Evolutionary conservation across 2,113 vertebrate species (phyloP), one percentile per base, ranked within the genome.

Genomic region (Sardina pilchardus): DNA sequence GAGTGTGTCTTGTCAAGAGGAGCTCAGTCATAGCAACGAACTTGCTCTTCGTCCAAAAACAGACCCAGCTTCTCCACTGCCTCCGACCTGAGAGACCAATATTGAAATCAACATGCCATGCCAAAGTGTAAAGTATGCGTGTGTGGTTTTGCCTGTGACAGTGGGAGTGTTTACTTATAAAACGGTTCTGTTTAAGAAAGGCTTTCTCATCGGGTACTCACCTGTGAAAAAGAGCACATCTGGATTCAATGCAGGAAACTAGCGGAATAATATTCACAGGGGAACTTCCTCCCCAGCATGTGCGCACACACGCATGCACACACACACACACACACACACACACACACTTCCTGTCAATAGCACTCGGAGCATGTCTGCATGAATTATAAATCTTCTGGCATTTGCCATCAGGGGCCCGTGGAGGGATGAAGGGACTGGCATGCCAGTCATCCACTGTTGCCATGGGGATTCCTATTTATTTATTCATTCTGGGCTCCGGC

Each of bases 381-480:
- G 89, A 91, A 90, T 90, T 90, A 90, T 91, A 90, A 87, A 91
- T 91, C 88, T 91, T 87, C 88, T 90, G 89, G 86, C 85, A 90
- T 91, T 92, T 91, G 83, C 84, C 86, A 53, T 89, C 88, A 24
- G 75, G 63, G 88, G 87, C 84, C 87, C 87, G 85, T 88, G 56
- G 88, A 87, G 85, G 87, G 71, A 89, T 89, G 87, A 88, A 87
- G 82, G 85, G 86, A 87, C 81, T 71, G 82, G 45, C 63, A 81
- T 85, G 89, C 89, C 91, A 92, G 86, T 91, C 90, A 92, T 85
- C 86, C 82, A 34, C 63, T 75, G 87, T 89, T 90, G 89, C 90
- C 91, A 86, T 84, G 83, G 90, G 87, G 88, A 87, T 87, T 86
- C 86, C 86, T 87, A 85, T 90, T 89, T 87, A 88, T 90, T 91